Evolutionary conservation across 2,888 invertebrate genomes (phyloP), one percentile per base, ranked within the genome.

Genomic region (Serripes groenlandicus): DNA sequence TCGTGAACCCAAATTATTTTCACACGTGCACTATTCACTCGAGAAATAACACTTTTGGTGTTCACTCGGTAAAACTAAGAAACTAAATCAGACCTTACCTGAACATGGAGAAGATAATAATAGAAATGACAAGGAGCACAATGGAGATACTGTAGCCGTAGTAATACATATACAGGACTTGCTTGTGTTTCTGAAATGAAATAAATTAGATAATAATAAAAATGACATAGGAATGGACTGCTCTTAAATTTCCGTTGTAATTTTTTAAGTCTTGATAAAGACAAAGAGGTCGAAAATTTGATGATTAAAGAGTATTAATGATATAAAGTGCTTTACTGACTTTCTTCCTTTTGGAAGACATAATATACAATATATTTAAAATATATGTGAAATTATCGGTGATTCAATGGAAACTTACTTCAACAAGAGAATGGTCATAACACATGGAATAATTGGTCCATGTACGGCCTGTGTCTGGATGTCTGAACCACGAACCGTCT

Each of bases 381-480:
- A n/a, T n/a, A n/a, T n/a, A n/a, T n/a, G n/a, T n/a, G n/a, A n/a
- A n/a, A n/a, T n/a, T n/a, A n/a, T n/a, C n/a, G n/a, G n/a, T n/a
- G n/a, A n/a, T n/a, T n/a, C 42, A 15, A 56, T n/a, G n/a, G 5
- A 26, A 3, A 69, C 56, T 64, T 76, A 90, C 88, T 78, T 88
- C 81, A 32, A 86, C 70, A 1, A 84, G 62, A 4, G 64, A 49
- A 11, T 79, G 78, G 37, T 88, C 86, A 30, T 85, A 84, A 77
- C 92, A 92, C 52, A 80, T 81, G 5, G 78, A 86, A 69, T 91
- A 92, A 76, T 92, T 87, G 4, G 91, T 89, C 92, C 92, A 92
- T 2, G 87, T 71, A 18, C 66, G 72, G 34, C 83, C 83, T 1
- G 88, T 78, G 0, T 85, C 69, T 1, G 90, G 91, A 68, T 90